Conservation (phyloP, 2,797 vertebrate genomes). For the Sebastes jordani region DNA sequence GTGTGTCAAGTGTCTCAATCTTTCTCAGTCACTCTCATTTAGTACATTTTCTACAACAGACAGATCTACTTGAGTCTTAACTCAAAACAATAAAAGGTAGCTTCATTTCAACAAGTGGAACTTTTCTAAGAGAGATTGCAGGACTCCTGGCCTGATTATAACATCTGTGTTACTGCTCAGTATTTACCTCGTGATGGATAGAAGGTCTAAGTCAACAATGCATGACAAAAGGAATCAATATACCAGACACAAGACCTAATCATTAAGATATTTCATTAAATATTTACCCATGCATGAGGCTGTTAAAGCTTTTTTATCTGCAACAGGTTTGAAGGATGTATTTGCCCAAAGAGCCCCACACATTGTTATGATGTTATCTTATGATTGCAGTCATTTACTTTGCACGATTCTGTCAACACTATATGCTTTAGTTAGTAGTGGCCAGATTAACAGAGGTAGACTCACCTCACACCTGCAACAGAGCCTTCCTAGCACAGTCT, state of each 20-base stretch:
- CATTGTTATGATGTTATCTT: too few species aligned
- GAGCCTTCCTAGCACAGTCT: background rate
- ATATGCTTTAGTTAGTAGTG: background rate
- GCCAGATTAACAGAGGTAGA: background rate
- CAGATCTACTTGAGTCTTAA: background rate
- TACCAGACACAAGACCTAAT: too few species aligned
- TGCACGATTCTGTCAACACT: background rate
- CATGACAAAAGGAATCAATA: background rate
- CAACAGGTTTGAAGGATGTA: conserved; percentile 8
- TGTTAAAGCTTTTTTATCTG: background rate
- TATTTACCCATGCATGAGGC: background rate
- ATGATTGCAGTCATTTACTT: background rate
- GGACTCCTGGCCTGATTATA: background rate
- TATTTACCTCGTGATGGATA: background rate
- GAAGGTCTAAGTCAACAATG: background rate
- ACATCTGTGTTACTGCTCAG: background rate
- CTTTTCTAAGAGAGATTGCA: background rate
- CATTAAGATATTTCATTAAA: too few species aligned
- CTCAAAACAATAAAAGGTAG: background rate
- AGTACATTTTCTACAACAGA: background rate
- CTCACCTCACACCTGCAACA: background rate
- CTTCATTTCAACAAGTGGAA: background rate
- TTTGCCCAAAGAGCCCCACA: rapidly evolving
- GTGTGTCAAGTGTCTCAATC: background rate
- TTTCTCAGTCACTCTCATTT: background rate